Evolutionary conservation across 2,113 vertebrate species (phyloP).

Genomic region (Equus quagga): DNA sequence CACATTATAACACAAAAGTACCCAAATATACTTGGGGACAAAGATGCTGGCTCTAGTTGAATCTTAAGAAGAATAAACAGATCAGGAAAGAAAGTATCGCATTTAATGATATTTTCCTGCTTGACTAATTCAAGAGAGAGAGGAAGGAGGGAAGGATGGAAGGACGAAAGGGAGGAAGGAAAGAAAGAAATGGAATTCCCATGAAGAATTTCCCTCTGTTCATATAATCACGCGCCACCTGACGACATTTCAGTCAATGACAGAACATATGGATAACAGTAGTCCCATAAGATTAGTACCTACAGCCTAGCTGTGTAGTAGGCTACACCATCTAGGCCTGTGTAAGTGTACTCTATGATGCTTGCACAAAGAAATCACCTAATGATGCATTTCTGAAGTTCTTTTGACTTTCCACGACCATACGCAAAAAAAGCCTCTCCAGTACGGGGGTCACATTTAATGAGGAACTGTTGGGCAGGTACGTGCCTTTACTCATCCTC

Average conservation of each 20-base stretch:
- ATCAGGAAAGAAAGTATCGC: conserved; percentile 33
- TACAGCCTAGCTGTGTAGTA: too few relatives aligned
- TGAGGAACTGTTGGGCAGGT: background rate
- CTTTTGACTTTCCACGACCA: background rate
- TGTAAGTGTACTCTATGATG: too few relatives aligned
- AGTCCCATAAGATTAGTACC: too few relatives aligned
- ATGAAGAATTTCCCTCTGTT: background rate
- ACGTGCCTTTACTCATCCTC: background rate
- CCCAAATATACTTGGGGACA: background rate
- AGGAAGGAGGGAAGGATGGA: background rate
- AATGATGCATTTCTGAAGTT: background rate
- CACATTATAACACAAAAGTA: background rate
- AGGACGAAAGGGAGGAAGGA: background rate
- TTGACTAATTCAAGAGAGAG: background rate
- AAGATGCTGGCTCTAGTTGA: background rate
- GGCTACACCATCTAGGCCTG: too few relatives aligned
- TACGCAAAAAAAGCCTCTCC: background rate
- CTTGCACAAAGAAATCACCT: too few relatives aligned
- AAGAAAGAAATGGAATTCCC: background rate
- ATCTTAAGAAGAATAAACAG: conserved; percentile 44
- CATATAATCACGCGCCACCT: too few relatives aligned
- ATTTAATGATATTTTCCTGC: conserved; percentile 19
- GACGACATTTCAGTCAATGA: too few relatives aligned
- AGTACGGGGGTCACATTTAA: background rate
- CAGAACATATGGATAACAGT: too few relatives aligned